Evolutionary conservation across 2,888 invertebrate genomes (phyloP).

Genomic region (Halictus quadricinctus): DNA sequence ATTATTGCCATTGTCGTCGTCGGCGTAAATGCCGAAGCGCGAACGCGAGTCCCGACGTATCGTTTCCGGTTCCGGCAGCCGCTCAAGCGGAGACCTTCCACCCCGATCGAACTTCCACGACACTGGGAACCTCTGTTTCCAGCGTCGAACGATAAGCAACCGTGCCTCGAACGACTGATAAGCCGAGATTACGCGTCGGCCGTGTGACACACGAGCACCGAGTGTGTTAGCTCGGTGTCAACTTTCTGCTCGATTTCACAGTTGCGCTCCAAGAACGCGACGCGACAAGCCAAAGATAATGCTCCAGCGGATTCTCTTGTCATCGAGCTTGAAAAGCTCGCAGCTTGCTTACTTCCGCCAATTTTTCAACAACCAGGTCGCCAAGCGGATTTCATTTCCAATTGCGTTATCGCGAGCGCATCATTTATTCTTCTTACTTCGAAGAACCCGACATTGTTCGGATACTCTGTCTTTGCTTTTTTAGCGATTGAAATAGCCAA

Average conservation of each 20-base stretch:
- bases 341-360: background rate
- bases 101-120: slow-evolving; percentile 18
- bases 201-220: slow-evolving; percentile 4
- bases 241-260: slow-evolving; percentile 14
- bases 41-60: slow-evolving; percentile 42
- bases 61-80: slow-evolving; percentile 61
- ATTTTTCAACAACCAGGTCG: background rate
- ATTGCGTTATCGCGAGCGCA: background rate
- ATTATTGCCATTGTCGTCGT: slow-evolving; percentile 44
- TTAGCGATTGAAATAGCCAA: no score
- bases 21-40: slow-evolving; percentile 33
- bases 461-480: no score
- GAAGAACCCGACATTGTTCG: no score
- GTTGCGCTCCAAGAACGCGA: background rate
- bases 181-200: slow-evolving; percentile 41
- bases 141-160: slow-evolving; percentile 52
- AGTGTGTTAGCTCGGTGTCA: slow-evolving; percentile 13
- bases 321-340: background rate
- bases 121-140: slow-evolving; percentile 29
- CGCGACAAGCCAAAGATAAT: background rate
- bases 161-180: slow-evolving; percentile 46
- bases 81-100: slow-evolving; percentile 27
- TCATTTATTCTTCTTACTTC: no score
- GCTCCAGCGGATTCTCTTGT: background rate
- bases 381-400: background rate